Percentiles rank a stretch among this genome's conserved stretches.
Conservation (phyloP, 92 coral and sea anemone species). For the Parazoanthus atlanticus region DNA sequence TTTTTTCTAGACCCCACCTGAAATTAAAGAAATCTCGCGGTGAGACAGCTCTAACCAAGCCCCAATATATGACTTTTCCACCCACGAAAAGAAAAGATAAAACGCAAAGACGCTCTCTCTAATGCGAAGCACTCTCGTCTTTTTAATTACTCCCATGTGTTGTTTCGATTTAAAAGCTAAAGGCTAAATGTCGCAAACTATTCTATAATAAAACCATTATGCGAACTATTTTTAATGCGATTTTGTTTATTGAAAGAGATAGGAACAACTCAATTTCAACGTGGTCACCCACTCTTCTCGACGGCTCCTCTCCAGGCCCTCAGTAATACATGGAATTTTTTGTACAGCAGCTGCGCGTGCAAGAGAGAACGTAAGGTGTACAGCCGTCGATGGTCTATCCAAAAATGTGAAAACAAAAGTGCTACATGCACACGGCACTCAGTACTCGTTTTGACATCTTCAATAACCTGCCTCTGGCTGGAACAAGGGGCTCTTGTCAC, state of each 20-base stretch:
- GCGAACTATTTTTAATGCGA: no score
- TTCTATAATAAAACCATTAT: no score
- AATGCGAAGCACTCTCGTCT: neutral
- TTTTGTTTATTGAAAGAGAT: no score
- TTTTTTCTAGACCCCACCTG: neutral
- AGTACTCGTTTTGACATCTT: no score
- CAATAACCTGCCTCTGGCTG: neutral
- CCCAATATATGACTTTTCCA: neutral
- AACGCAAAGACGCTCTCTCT: neutral
- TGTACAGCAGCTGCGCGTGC: neutral
- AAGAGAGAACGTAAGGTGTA: neutral
- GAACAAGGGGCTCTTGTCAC: neutral
- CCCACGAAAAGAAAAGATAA: neutral
- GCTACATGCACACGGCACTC: neutral
- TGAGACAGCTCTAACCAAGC: neutral
- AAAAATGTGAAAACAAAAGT: neutral
- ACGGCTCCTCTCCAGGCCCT: neutral
- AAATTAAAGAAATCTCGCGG: neutral
- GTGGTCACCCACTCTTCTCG: neutral
- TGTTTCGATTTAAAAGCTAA: no score
- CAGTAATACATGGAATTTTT: neutral
- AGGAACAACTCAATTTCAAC: no score
- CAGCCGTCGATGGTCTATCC: neutral
- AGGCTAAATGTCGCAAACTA: no score
- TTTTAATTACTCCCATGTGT: neutral